Evolutionary conservation across 1,140 invertebrate genomes (phyloP).

Genomic region (Calephelis nemesis): DNA sequence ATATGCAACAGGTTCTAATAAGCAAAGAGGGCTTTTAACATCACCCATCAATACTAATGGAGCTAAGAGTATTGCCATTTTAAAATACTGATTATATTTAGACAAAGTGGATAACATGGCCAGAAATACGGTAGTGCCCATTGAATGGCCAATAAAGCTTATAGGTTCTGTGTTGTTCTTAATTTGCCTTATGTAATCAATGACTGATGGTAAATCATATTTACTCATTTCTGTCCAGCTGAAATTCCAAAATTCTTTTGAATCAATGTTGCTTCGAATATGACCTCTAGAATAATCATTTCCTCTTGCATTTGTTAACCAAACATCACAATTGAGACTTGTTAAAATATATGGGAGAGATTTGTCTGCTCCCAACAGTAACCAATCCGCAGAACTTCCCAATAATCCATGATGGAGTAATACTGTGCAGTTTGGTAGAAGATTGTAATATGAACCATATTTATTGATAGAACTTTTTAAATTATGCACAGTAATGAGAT

Average conservation of each 20-base stretch:
- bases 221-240: conserved; percentile 85
- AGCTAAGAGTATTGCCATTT: conserved; percentile 83
- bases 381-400: conserved; percentile 87
- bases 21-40: conserved; percentile 83
- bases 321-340: conserved; percentile 82
- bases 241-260: conserved; percentile 82
- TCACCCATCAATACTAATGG: conserved; percentile 86
- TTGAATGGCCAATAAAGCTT: conserved; percentile 86
- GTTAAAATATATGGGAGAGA: conserved; percentile 82
- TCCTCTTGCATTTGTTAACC: conserved; percentile 83
- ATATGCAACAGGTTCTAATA: conserved; percentile 75
- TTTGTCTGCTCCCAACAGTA: conserved; percentile 83
- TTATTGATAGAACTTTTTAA: conserved; percentile 70
- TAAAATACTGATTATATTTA: conserved; percentile 83
- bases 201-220: conserved; percentile 86
- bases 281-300: conserved; percentile 81
- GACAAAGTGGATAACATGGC: conserved; percentile 82
- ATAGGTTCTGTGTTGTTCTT: conserved; percentile 68
- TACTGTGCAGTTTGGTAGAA: conserved; percentile 60
- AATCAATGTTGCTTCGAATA: conserved; percentile 57
- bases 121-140: conserved; percentile 81
- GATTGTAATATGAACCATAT: conserved; percentile 1
- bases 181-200: conserved; percentile 82
- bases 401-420: conserved; percentile 89
- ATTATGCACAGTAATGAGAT: conserved; percentile 81